A percentile compares a stretch with the other conserved stretches of the same genome.
phyloP scores from a whole-genome alignment of 2,113 vertebrate species.

The Ailuropoda melanoleuca region DNA sequence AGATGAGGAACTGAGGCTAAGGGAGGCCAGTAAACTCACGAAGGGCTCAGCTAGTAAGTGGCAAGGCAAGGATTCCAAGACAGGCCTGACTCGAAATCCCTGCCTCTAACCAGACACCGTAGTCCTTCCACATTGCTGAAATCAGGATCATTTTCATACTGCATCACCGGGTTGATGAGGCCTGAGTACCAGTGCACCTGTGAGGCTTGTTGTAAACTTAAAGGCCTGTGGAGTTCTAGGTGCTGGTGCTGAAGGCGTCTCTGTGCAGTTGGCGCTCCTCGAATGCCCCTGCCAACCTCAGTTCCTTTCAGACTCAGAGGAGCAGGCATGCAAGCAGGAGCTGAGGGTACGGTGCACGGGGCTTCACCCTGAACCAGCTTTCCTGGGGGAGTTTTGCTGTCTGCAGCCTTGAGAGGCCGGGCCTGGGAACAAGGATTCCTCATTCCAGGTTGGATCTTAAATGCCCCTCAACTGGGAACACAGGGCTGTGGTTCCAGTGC shows the following conservation, averaged over 20 bases:
- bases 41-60: not conserved
- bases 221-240: too few relatives aligned
- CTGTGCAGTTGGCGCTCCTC: not conserved
- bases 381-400: not conserved
- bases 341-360: too few relatives aligned
- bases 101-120: not conserved
- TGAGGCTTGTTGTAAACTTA: not conserved
- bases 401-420: not conserved
- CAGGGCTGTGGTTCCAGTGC: fast-evolving
- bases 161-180: not conserved
- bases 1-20: not conserved
- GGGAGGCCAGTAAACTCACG: not conserved
- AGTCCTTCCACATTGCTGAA: not conserved
- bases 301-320: not conserved
- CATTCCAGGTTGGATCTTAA: not conserved
- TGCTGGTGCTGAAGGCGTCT: not conserved
- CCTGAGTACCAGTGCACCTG: not conserved
- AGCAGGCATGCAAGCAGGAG: not conserved
- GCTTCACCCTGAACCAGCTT: not conserved
- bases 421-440: not conserved
- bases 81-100: not conserved
- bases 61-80: not conserved
- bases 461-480: not conserved
- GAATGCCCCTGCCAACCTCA: fast-evolving
- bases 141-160: not conserved